A percentile compares a stretch with the other conserved stretches of the same genome.
Evolutionary conservation across 2,888 invertebrate species (phyloP).

Genomic region (Mythimna albipuncta): DNA sequence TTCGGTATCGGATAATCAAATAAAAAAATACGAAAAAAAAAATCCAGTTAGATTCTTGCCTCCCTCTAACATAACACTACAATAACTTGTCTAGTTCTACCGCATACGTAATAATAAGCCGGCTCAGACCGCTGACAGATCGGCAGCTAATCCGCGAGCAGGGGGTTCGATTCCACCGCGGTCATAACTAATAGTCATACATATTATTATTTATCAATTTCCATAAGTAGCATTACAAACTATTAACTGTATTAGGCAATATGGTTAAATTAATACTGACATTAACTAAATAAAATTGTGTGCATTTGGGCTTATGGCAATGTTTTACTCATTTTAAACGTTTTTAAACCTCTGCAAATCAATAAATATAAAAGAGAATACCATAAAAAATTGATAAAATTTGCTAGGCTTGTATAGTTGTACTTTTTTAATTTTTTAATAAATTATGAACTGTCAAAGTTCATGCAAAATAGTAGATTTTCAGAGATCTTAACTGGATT

Average conservation of each 20-base stretch:
- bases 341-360: too few species aligned
- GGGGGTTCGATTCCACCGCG: constrained; percentile 53
- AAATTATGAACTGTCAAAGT: too few species aligned
- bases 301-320: background rate
- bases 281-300: constrained; percentile 3
- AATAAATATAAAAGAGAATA: too few species aligned
- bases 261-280: constrained; percentile 6
- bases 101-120: constrained; percentile 61
- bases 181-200: constrained; percentile 51
- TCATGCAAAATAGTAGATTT: too few species aligned
- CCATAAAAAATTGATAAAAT: too few species aligned
- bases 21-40: background rate
- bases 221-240: constrained; percentile 53
- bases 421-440: too few species aligned
- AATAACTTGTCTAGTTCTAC: constrained; percentile 61
- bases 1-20: too few species aligned
- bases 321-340: too few species aligned
- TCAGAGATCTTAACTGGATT: too few species aligned
- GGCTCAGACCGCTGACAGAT: constrained; percentile 72
- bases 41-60: constrained; percentile 20
- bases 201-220: constrained; percentile 60
- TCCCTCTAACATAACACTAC: constrained; percentile 34
- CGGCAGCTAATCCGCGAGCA: constrained; percentile 60
- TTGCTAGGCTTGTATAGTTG: too few species aligned
- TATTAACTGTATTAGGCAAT: constrained; percentile 43